Evolutionary conservation across 1,140 invertebrate species (phyloP).

Genomic region (Megalonaias nervosa): DNA sequence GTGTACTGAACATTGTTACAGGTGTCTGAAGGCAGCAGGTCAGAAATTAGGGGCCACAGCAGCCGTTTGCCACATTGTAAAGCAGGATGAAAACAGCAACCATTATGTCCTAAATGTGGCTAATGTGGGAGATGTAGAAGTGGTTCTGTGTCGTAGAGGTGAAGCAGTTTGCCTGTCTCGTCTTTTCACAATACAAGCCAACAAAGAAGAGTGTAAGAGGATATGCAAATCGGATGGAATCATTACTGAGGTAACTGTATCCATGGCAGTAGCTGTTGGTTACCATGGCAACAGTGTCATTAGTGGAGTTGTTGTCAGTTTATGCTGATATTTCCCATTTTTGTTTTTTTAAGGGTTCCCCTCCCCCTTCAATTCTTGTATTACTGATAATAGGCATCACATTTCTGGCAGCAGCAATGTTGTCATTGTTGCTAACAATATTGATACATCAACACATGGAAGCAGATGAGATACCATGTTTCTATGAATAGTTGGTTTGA

Average conservation of each 20-base stretch:
- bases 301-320: too few species aligned
- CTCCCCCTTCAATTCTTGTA: too few species aligned
- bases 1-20: constrained; percentile 31
- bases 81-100: constrained; percentile 33
- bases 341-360: too few species aligned
- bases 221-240: constrained; percentile 68
- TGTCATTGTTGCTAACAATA: too few species aligned
- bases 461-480: too few species aligned
- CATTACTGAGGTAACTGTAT: constrained; percentile 66
- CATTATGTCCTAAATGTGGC: constrained; percentile 60
- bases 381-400: too few species aligned
- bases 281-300: too few species aligned
- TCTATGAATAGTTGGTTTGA: too few species aligned
- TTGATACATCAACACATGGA: too few species aligned
- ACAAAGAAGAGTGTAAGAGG: constrained; percentile 63
- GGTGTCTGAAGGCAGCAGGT: constrained; percentile 63
- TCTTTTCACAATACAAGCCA: constrained; percentile 56
- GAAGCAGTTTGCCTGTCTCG: constrained; percentile 59
- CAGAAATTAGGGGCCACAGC: constrained; percentile 68
- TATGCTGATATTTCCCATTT: too few species aligned
- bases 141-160: constrained; percentile 65
- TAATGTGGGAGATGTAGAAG: constrained; percentile 69
- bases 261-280: neutral
- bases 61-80: constrained; percentile 61
- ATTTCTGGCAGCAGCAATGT: too few species aligned